phyloP scores from a whole-genome alignment of 2,888 invertebrate genomes.

The Stenoptilia bipunctidactyla region DNA sequence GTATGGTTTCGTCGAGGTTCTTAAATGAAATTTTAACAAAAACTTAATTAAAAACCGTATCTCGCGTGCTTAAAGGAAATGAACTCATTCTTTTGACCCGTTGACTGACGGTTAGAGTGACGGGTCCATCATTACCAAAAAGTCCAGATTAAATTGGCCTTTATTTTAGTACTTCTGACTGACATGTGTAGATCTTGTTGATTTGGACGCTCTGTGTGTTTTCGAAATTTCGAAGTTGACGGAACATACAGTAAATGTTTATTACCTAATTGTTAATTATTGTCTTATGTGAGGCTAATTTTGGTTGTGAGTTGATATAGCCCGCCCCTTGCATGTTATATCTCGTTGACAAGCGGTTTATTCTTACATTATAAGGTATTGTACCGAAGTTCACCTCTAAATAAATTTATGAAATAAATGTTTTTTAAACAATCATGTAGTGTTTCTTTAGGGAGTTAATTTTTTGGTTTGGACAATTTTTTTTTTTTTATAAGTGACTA shows the following conservation, averaged over 20 bases:
- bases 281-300: conserved; percentile 33
- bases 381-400: no score
- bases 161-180: conserved; percentile 26
- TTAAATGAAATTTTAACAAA: conserved; percentile 66
- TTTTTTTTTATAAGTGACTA: no score
- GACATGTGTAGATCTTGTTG: conserved; percentile 36
- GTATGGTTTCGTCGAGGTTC: conserved; percentile 36
- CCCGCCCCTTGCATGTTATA: conserved; percentile 19
- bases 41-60: conserved; percentile 71
- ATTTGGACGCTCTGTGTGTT: conserved; percentile 41
- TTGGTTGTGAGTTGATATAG: conserved; percentile 27
- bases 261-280: conserved; percentile 56
- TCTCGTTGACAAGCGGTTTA: conserved; percentile 10
- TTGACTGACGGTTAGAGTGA: conserved; percentile 62
- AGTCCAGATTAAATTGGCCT: conserved; percentile 40
- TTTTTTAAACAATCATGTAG: no score
- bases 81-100: conserved; percentile 65
- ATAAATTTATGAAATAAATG: no score
- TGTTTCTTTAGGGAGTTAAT: no score
- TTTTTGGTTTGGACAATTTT: no score
- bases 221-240: conserved; percentile 52
- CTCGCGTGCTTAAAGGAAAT: conserved; percentile 68
- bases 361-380: no score
- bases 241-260: conserved; percentile 47
- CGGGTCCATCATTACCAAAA: conserved; percentile 53